Percentiles rank a stretch among this genome's conserved stretches.
Conservation (phyloP, 2,113 vertebrate genomes). For the crab-eating macaque (Macaca fascicularis) region DNA sequence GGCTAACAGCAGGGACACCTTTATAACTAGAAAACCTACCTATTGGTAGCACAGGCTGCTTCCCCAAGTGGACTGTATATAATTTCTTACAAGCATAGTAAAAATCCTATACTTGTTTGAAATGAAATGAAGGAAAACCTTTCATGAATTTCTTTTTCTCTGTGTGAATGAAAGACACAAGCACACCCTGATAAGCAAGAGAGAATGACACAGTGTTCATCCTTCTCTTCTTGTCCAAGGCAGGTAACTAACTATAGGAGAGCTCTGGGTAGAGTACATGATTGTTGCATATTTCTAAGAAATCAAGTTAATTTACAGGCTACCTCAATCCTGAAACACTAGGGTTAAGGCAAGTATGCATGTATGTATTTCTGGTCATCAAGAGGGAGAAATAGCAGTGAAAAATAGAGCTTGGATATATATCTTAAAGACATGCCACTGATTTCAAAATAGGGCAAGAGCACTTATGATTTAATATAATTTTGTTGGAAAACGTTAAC, state of each 20-base stretch:
- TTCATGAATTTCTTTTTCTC: constrained; percentile 69
- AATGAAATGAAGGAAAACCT: constrained; percentile 72
- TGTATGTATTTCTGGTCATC: neutral
- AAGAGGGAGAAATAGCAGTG: neutral
- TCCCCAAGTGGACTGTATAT: constrained; percentile 62
- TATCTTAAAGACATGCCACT: neutral
- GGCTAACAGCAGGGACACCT: constrained; percentile 39
- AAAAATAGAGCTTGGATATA: neutral
- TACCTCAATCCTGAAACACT: neutral
- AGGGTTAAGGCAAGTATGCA: neutral
- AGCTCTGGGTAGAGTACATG: neutral
- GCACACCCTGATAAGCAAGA: constrained; percentile 52
- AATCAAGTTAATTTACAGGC: neutral
- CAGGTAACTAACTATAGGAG: neutral
- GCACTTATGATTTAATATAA: neutral
- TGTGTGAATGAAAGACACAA: constrained; percentile 58
- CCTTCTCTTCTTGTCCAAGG: neutral
- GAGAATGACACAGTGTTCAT: constrained; percentile 24
- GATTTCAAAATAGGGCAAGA: constrained; percentile 26
- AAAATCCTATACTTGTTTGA: constrained; percentile 68
- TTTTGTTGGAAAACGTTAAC: neutral
- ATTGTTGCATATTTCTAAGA: neutral
- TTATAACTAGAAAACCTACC: constrained; percentile 69
- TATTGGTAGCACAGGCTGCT: constrained; percentile 67
- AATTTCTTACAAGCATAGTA: constrained; percentile 72